Conservation (phyloP, 2,888 invertebrate species). For the Volucella zonaria region DNA sequence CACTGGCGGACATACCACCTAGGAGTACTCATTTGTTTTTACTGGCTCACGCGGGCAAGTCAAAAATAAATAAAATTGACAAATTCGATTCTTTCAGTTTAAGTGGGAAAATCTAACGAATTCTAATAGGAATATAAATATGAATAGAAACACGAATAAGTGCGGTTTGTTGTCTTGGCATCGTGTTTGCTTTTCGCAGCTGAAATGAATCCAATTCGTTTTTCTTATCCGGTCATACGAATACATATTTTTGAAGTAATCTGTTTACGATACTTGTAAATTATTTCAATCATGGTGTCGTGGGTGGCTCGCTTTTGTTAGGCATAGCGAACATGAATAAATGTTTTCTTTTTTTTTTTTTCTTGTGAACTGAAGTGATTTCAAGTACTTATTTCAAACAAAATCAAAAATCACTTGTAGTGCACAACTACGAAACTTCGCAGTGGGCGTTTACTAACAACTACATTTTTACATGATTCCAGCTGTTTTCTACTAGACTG, state of each 20-base stretch:
- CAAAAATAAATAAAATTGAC: conserved; percentile 33
- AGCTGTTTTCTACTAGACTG: conserved; percentile 45
- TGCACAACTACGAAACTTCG: background rate
- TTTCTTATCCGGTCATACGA: background rate
- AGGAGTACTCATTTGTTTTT: conserved; percentile 28
- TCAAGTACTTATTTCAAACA: background rate
- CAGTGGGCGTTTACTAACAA: conserved; percentile 7
- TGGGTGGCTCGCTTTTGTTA: conserved; percentile 41
- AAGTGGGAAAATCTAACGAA: conserved; percentile 23
- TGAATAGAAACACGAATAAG: background rate
- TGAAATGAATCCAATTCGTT: background rate
- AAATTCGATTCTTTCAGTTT: conserved; percentile 12
- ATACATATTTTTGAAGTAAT: background rate
- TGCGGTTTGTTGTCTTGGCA: conserved; percentile 4
- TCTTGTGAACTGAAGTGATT: background rate
- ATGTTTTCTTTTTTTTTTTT: background rate
- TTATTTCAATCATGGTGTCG: conserved; percentile 9
- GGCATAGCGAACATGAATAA: background rate
- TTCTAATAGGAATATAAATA: background rate
- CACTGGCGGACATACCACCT: conserved; percentile 48
- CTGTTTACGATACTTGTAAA: conserved; percentile 24
- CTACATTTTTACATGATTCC: conserved; percentile 40
- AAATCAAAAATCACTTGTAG: conserved; percentile 14
- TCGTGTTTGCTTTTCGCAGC: background rate
- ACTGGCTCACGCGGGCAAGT: conserved; percentile 9